Evolutionary conservation across 2,888 invertebrate genomes (phyloP).

Genomic region (Phasia obesa): DNA sequence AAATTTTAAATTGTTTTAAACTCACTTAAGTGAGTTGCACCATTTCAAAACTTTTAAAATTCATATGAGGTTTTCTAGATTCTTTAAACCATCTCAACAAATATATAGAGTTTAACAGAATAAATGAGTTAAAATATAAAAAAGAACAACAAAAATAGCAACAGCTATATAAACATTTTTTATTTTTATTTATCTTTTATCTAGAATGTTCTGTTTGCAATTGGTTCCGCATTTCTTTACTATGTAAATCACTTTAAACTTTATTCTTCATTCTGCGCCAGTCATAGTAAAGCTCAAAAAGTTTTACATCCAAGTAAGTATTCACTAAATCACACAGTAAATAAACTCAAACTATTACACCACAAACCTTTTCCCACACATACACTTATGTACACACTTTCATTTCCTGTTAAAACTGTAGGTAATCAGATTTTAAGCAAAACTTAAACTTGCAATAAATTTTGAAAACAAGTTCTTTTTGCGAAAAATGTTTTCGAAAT

Average conservation of each 20-base stretch:
- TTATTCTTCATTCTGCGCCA: slow-evolving; percentile 99
- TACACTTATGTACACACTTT: slow-evolving; percentile 14
- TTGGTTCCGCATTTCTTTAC: slow-evolving; percentile 98
- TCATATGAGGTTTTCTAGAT: too few relatives aligned
- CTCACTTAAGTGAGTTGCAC: too few relatives aligned
- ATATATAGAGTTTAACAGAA: background rate
- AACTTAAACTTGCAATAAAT: slow-evolving; percentile 17
- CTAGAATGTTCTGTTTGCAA: slow-evolving; percentile 97
- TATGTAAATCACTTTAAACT: slow-evolving; percentile 99
- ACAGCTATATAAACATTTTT: slow-evolving; percentile 15
- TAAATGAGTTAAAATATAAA: background rate
- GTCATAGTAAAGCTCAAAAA: slow-evolving; percentile 99
- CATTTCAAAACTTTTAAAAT: too few relatives aligned
- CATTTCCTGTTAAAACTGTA: slow-evolving; percentile 39
- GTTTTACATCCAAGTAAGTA: slow-evolving; percentile 98
- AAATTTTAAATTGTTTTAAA: too few relatives aligned
- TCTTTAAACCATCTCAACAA: too few relatives aligned
- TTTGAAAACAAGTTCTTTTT: slow-evolving; percentile 19
- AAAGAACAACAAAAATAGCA: background rate
- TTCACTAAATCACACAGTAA: slow-evolving; percentile 1
- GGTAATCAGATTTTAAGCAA: slow-evolving; percentile 54
- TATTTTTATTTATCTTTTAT: slow-evolving; percentile 64
- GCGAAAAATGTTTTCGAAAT: slow-evolving; percentile 20
- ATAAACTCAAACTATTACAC: background rate
- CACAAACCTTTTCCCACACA: background rate